Evolutionary conservation across 2,888 invertebrate species (phyloP), one percentile per base, ranked within the genome.

Genomic region (Diaperis boleti): DNA sequence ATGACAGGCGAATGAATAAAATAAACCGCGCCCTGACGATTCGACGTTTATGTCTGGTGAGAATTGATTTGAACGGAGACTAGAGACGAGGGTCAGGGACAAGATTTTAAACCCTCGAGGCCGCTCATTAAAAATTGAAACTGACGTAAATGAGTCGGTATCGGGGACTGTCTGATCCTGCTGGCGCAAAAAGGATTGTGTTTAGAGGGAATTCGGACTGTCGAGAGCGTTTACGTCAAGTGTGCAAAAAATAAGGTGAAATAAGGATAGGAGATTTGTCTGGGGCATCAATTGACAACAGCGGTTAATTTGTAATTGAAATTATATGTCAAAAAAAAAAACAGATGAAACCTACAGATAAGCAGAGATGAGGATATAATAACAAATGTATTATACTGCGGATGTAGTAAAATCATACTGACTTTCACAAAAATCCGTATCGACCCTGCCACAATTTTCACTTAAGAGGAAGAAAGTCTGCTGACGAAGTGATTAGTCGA

Each of bases 1-100:
- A 52, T 37, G 52, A 37, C 50, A 37, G 37, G 3, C 20, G 11
- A 18, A 50, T 50, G 37, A 50, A 50, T 37, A 50, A 50, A 50
- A 33, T 50, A 50, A 50, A 22, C 50, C 17, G 20, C 17, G 20
- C 29, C 26, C 29, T 14, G 20, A 13, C 26, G 29, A 45, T 14
- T 26, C 13, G 45, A 20, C 41, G 18, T 42, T 42, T 42, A 42
- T 42, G 20, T 42, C 41, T 10, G 15, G 14, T 17, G 41, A 20
- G 15, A 45, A 45, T 45, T 45, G 26, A 29, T 45, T 29, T 22
- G 26, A n/a, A n/a, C 20, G 22, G 18, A 42, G 22, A 14, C 11
- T 7, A 7, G 22, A 33, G 49, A 49, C 49, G 35, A 49, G 49
- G 49, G 49, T 42, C 41, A 42, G 8, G 8, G 39, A 39, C 39